phyloP scores from a whole-genome alignment of 2,888 invertebrate genomes.

The Yponomeuta sedellus region DNA sequence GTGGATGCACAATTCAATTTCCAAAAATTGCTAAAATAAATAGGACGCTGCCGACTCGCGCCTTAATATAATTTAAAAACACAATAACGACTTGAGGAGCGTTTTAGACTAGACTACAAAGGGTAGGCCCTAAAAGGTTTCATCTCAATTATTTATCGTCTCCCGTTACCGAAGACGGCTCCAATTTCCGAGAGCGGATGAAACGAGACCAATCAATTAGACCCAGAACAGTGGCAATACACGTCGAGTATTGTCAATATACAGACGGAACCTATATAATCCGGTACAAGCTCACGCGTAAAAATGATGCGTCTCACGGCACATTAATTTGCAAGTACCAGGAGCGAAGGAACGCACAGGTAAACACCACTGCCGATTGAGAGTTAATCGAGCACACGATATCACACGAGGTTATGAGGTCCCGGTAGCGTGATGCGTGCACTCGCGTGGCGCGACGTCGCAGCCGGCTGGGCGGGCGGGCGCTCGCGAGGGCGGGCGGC shows the following conservation, averaged over 20 bases:
- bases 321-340: neutral
- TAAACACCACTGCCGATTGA: conserved; percentile 11
- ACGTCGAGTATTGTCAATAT: neutral
- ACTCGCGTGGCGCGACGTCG: conserved; percentile 31
- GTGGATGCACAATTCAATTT: neutral
- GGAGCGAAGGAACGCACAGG: neutral
- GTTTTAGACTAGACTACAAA: conserved; percentile 1
- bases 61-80: neutral
- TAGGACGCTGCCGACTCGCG: neutral
- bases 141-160: conserved; percentile 11
- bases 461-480: conserved; percentile 36
- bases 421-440: conserved; percentile 32
- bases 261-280: neutral
- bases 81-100: neutral
- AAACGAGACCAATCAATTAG: conserved; percentile 14
- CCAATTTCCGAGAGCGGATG: conserved; percentile 4
- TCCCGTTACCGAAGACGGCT: neutral
- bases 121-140: conserved; percentile 3
- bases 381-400: neutral
- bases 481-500: conserved; percentile 55
- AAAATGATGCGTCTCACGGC: neutral
- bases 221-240: conserved; percentile 8
- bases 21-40: neutral
- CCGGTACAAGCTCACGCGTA: conserved; percentile 4
- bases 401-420: conserved; percentile 31